Evolutionary conservation across 2,888 invertebrate species (phyloP).

Genomic region (Leptura quadrifasciata): DNA sequence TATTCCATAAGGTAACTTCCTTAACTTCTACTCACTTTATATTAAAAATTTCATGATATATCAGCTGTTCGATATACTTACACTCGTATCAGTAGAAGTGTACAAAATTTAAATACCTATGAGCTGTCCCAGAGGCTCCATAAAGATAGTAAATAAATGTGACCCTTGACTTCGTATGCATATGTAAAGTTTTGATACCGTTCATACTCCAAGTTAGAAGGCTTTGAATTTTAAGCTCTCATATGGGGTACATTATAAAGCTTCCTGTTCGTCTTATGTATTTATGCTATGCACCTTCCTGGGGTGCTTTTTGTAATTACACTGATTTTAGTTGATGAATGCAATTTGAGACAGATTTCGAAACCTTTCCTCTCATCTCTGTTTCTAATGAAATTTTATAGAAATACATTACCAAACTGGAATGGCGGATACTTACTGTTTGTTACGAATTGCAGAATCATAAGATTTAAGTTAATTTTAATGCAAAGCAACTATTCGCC

Average conservation of each 20-base stretch:
- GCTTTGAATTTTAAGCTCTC: conserved; percentile 51
- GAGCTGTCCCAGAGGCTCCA: conserved; percentile 54
- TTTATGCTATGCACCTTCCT: conserved; percentile 47
- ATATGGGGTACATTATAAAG: conserved; percentile 59
- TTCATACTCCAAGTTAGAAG: conserved; percentile 16
- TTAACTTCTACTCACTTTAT: not conserved
- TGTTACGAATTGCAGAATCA: too few relatives aligned
- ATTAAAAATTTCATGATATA: not conserved
- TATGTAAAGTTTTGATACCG: conserved; percentile 57
- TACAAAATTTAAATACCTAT: conserved; percentile 22
- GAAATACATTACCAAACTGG: too few relatives aligned
- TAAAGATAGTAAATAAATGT: conserved; percentile 52
- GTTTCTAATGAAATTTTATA: too few relatives aligned
- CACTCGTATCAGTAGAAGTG: not conserved
- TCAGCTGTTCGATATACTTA: not conserved
- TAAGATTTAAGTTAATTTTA: too few relatives aligned
- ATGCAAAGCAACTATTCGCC: too few relatives aligned
- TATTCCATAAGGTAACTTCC: too few relatives aligned
- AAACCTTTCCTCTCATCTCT: too few relatives aligned
- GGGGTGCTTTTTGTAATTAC: conserved; percentile 54
- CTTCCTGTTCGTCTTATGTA: conserved; percentile 48
- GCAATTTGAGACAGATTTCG: conserved; percentile 30
- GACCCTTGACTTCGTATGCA: conserved; percentile 46
- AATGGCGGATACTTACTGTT: too few relatives aligned
- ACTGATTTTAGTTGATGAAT: conserved; percentile 57